These are phyloP conservation scores for Lottia scabra DNA, from an alignment of 2,888 invertebrate species.

Conservation along the genomic window DNA sequence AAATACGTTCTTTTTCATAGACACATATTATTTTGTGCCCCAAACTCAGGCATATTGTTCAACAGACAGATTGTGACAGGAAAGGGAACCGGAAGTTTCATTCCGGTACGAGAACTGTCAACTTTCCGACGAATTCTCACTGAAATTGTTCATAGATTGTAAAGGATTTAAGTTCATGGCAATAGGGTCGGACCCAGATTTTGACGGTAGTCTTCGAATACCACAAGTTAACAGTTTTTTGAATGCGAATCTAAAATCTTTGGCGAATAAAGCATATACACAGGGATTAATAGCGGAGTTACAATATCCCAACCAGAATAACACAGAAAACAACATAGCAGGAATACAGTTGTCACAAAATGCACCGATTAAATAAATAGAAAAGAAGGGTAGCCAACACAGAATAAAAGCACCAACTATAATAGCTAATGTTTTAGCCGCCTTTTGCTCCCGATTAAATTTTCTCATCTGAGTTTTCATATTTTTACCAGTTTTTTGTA, in stretches of 20 bases:
- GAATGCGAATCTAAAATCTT: constrained; percentile 95
- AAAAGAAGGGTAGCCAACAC: constrained; percentile 98
- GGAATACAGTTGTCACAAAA: constrained; percentile 84
- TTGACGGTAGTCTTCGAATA: constrained; percentile 16
- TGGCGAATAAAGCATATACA: constrained; percentile 93
- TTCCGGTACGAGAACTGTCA: constrained; percentile 3
- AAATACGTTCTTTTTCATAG: too few relatives aligned
- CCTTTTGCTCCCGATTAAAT: constrained; percentile 91
- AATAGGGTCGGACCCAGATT: constrained; percentile 12
- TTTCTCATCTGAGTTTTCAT: constrained; percentile 89
- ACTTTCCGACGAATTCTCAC: constrained; percentile 17
- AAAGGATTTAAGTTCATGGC: constrained; percentile 15
- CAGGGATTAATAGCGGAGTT: constrained; percentile 96
- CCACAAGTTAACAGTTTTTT: constrained; percentile 80
- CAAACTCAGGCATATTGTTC: too few relatives aligned
- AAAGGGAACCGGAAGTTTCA: too few relatives aligned
- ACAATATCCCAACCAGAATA: constrained; percentile 98
- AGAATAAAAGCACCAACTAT: constrained; percentile 97
- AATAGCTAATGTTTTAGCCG: constrained; percentile 95
- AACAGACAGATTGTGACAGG: too few relatives aligned
- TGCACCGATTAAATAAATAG: constrained; percentile 90
- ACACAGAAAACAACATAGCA: constrained; percentile 83
- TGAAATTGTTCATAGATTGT: constrained; percentile 11
- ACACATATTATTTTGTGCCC: too few relatives aligned
- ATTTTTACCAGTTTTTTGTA: constrained; percentile 72